Percentiles rank a stretch among this genome's conserved stretches.
phyloP scores from a whole-genome alignment of 2,113 vertebrate species.

The Romanogobio albipinnatus region DNA sequence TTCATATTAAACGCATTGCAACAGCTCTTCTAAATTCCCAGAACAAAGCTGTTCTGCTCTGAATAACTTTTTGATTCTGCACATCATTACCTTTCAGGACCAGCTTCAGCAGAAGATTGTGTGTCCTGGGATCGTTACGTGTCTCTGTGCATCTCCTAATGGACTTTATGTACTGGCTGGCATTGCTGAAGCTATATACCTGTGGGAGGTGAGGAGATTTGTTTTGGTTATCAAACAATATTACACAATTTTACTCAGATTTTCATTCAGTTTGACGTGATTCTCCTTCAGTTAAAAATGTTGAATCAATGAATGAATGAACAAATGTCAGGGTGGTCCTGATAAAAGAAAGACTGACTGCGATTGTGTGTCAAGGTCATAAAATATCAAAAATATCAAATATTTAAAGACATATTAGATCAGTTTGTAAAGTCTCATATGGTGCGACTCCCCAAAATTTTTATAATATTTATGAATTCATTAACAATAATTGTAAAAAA shows the following conservation, averaged over 20 bases:
- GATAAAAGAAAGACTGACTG: neutral
- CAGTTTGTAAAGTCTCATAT: neutral
- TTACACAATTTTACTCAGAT: neutral
- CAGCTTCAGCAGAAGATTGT: slow-evolving; percentile 97
- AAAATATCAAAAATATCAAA: neutral
- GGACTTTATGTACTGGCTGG: slow-evolving; percentile 89
- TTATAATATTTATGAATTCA: neutral
- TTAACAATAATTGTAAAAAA: neutral
- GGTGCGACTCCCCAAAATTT: neutral
- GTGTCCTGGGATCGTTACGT: slow-evolving; percentile 90
- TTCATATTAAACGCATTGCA: neutral
- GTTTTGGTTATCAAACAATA: neutral
- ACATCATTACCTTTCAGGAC: slow-evolving; percentile 75
- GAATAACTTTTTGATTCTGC: neutral
- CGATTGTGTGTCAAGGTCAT: neutral
- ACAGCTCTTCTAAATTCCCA: neutral
- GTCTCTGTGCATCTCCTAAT: slow-evolving; percentile 84
- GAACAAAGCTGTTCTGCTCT: neutral
- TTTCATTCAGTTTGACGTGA: neutral
- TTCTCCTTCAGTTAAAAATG: neutral
- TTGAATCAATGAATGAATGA: neutral
- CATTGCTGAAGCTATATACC: slow-evolving; percentile 85
- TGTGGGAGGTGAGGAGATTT: slow-evolving; percentile 89
- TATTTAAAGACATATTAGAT: neutral
- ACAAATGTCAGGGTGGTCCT: neutral